Evolutionary conservation across 2,797 vertebrate genomes (phyloP).

Genomic region (Melanotaenia parkinsoni): DNA sequence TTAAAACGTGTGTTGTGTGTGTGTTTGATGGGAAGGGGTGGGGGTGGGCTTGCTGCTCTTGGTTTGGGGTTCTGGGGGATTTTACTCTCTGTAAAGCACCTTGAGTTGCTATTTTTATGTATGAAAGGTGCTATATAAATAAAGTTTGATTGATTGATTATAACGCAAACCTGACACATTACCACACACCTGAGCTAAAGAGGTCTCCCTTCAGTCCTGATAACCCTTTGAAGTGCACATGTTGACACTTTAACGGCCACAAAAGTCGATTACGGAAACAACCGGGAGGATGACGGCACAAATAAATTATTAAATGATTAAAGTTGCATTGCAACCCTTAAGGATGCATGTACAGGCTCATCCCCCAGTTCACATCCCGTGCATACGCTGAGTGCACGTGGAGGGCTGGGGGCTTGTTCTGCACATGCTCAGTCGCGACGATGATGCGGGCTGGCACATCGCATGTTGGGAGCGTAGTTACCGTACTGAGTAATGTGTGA

Average conservation of each 20-base stretch:
- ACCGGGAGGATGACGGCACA: slow-evolving; percentile 9
- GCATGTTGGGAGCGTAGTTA: slow-evolving; percentile 69
- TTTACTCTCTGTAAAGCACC: too few species aligned
- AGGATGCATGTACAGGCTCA: slow-evolving; percentile 39
- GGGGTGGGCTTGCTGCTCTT: too few species aligned
- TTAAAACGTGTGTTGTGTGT: too few species aligned
- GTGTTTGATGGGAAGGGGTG: too few species aligned
- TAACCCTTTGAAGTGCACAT: neutral
- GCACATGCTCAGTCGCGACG: slow-evolving; percentile 73
- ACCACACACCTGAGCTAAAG: neutral
- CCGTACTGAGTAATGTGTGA: slow-evolving; percentile 74
- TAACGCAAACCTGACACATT: neutral
- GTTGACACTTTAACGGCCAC: neutral
- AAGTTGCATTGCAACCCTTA: slow-evolving; percentile 50
- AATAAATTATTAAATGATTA: slow-evolving; percentile 39
- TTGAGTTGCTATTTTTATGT: too few species aligned
- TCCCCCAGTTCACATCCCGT: slow-evolving; percentile 47
- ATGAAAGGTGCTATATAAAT: too few species aligned
- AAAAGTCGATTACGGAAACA: slow-evolving; percentile 23
- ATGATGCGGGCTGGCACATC: slow-evolving; percentile 74
- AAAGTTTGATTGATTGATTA: too few species aligned
- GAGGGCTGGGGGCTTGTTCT: slow-evolving; percentile 60
- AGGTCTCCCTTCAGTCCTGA: neutral
- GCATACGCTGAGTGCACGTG: slow-evolving; percentile 54
- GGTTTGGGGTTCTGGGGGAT: too few species aligned